Evolutionary conservation across 2,888 invertebrate genomes (phyloP), one percentile per base, ranked within the genome.

Genomic region (Drosophila dives): DNA sequence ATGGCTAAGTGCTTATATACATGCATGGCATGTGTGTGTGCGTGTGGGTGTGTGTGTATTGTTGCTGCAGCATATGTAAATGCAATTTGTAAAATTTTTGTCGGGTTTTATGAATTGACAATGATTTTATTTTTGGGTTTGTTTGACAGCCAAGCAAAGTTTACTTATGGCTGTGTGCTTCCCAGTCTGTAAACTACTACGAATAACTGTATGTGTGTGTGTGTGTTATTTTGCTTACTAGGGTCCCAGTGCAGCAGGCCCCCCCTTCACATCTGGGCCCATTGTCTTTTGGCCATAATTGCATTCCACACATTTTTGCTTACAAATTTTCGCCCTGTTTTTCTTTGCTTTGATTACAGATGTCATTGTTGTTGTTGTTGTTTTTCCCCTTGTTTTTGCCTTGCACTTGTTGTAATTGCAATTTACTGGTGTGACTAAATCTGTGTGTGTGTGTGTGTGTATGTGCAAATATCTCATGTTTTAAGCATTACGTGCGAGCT

Each of bases 81-180:
- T 86, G 89, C 84, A 86, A 89, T 86, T 86, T 88, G 86, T 77
- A 84, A 70, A 68, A 89, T 78, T 89, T 79, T 82, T 86, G 85
- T 81, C 72, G 72, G 86, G 64, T 84, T 89, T 86, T 86, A 89
- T 89, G 86, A 86, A 86, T 86, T 86, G 86, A 89, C 86, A 86
- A 89, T 86, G 86, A 89, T 89, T 89, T 86, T 83, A 86, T 89
- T 86, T 84, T 87, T 72, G 72, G 72, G 78, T 83, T 84, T 85
- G 85, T 83, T 85, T 85, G 79, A 85, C 87, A 85, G 83, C 64
- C 73, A 36, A 64, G 67, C 64, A 70, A 65, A 58, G 49, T 73
- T 69, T 58, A 50, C 67, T 45, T 61, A 58, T 60, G 55, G 29
- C 58, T 36, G 45, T 45, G 61, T 26, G 36, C 71, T 54, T 61